Base-by-base conservation (phyloP, 1,140 invertebrate genomes). In the Cyphomyrmex costatus region DNA sequence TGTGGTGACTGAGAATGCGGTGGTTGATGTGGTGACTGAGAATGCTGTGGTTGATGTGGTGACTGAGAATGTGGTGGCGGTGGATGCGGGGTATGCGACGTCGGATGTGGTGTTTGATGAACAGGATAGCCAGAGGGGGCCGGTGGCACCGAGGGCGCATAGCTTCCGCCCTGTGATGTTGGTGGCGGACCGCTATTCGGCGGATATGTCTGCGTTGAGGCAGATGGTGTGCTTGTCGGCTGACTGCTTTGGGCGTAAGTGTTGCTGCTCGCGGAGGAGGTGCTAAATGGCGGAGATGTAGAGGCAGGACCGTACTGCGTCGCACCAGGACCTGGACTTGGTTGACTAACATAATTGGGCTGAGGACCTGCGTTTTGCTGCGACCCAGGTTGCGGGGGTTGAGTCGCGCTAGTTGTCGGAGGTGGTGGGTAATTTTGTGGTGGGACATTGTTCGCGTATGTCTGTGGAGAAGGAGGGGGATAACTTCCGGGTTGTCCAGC, bases 201-300 rank as follows among this genome's bases (percentile, higher is more conserved):
- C 5, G 95, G 93, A 87, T 95, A 94, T 21, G 95, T 95, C 88
- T 95, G 95, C n/a, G 95, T 95, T 0, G 95, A 94, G 7, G 94
- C 93, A 4, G 95, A 94, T 6, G 95, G 94, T 21, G 95, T 95
- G 77, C 94, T 93, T 4, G 93, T 92, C 0, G 94, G 92, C 66
- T 95, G 95, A 63, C 91, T 92, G 53, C 93, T 95, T 80, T 95
- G 95, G 63, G 93, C 93, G 42, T 95, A 95, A 19, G 94, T 95
- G 53, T 95, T 95, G 0, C 87, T 93, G 73, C 90, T 94, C 0
- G 92, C 94, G 3, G 92, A 92, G 56, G 90, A 88, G 2, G 93
- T 91, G 73, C 92, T 94, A 56, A 95, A 95, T 7, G 95, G 95
- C 27, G 94, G 94, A 19, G 94, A 93, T 1, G 93, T 94, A 14